Percentiles rank a stretch among this genome's conserved stretches.
These are phyloP conservation scores for Mugil cephalus DNA, from an alignment of 2,113 vertebrate species.

Conservation along the genomic window DNA sequence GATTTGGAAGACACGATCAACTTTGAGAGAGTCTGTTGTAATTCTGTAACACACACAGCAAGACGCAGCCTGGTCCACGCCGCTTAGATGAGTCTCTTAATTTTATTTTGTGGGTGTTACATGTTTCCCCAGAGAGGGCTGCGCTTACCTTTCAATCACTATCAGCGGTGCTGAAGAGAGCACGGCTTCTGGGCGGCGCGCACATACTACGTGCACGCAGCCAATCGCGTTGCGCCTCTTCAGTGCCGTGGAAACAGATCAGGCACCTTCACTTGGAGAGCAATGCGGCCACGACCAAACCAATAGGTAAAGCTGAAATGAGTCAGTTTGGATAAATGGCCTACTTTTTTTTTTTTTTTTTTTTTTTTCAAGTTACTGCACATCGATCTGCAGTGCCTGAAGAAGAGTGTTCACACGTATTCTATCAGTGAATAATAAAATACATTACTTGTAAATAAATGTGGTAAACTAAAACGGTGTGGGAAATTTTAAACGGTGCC, in stretches of 20 bases:
- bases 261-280: slow-evolving; percentile 27
- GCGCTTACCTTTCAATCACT: slow-evolving; percentile 55
- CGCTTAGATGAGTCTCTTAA: neutral
- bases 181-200: slow-evolving; percentile 15
- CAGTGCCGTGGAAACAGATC: slow-evolving; percentile 32
- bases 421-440: too few species aligned
- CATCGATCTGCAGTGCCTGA: neutral
- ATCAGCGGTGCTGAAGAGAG: slow-evolving; percentile 47
- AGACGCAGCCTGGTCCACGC: neutral
- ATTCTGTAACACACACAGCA: slow-evolving; percentile 9
- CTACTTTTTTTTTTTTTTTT: slow-evolving; percentile 40
- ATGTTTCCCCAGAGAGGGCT: neutral
- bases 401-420: neutral
- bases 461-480: too few species aligned
- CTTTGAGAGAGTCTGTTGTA: slow-evolving; percentile 12
- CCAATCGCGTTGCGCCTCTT: slow-evolving; percentile 32
- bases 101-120: neutral
- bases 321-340: slow-evolving; percentile 43
- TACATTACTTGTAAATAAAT: too few species aligned
- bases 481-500: too few species aligned
- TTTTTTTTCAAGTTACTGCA: slow-evolving; percentile 2
- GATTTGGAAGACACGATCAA: neutral
- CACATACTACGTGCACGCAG: neutral
- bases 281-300: slow-evolving; percentile 29
- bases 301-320: slow-evolving; percentile 53